Conservation (phyloP, 2,113 vertebrate genomes). For the Theristicus caerulescens region DNA sequence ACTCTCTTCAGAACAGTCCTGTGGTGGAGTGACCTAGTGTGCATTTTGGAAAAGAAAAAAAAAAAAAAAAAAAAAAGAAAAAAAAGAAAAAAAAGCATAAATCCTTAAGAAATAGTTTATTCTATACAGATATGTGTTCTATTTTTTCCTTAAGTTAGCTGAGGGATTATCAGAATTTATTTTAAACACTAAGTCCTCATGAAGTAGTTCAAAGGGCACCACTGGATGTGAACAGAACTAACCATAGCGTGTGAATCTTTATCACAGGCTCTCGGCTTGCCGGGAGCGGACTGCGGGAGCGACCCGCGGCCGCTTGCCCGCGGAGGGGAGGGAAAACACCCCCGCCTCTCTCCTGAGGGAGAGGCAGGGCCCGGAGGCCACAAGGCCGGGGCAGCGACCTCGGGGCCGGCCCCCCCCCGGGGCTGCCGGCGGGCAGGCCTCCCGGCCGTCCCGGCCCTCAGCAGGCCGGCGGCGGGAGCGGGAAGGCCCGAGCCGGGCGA, state of each 20-base stretch:
- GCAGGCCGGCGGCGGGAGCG: not conserved
- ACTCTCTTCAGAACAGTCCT: not conserved
- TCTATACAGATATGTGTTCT: rapidly evolving
- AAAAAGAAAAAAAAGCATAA: too few relatives aligned
- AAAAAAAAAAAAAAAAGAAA: too few relatives aligned
- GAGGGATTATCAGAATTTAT: not conserved
- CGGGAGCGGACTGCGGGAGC: rapidly evolving
- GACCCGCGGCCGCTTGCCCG: rapidly evolving
- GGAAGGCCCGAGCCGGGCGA: not conserved
- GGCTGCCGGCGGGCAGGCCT: not conserved
- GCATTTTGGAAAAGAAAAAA: not conserved
- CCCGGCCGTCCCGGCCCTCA: not conserved
- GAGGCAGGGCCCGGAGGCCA: not conserved
- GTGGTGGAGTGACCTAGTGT: rapidly evolving
- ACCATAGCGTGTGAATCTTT: rapidly evolving
- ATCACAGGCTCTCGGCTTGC: not conserved
- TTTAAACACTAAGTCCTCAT: rapidly evolving
- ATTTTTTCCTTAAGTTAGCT: not conserved
- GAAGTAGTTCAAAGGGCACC: rapidly evolving
- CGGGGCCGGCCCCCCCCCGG: not conserved
- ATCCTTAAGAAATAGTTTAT: rapidly evolving
- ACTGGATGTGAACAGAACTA: not conserved
- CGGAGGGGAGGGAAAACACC: rapidly evolving
- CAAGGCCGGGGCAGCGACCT: not conserved
- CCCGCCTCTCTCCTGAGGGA: rapidly evolving